Evolutionary conservation across 2,797 vertebrate genomes (phyloP), one percentile per base, ranked within the genome.

Genomic region (Cirrhinus mrigala): DNA sequence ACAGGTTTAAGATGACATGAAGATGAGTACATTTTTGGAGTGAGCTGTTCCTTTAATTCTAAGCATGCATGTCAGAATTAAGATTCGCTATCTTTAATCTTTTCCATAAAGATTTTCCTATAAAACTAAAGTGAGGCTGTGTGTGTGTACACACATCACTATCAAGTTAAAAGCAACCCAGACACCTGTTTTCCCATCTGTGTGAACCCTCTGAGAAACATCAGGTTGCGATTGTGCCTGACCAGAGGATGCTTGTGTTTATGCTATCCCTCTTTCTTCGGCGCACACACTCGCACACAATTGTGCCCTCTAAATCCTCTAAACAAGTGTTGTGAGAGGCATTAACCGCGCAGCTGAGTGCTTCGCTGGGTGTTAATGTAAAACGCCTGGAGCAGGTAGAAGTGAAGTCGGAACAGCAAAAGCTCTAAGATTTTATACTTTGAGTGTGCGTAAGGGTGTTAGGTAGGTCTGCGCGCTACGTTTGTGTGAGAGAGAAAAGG

Each of bases 161-260:
- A 56, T 37, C 68, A 58, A 78, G 52, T 84, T 81, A 71, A 84
- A 78, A 86, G 76, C 87, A 81, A 78, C 82, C 76, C 71, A 70
- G 83, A 87, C 82, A 88, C 83, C 81, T 86, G 81, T 87, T 87
- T 89, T 81, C 84, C 80, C 88, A 88, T 89, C 84, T 89, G 86
- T 69, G 77, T 81, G 71, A 89, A 68, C 69, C 85, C 71, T 88
- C 81, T 83, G 79, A 88, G 83, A 66, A 88, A 60, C 75, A 84
- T 84, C 75, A 84, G 75, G 75, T 60, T 84, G 33, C 18, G 75
- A 79, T 84, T 84, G 83, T 58, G 66, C 66, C 66, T 71, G 83
- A 84, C 83, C 83, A 82, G 74, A 81, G 29, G 79, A 85, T 78
- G 62, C 62, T 37, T 20, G 29, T 83, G 48, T 81, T 73, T 73